phyloP scores from a whole-genome alignment of 2,888 invertebrate genomes.

The Callimorpha dominula region DNA sequence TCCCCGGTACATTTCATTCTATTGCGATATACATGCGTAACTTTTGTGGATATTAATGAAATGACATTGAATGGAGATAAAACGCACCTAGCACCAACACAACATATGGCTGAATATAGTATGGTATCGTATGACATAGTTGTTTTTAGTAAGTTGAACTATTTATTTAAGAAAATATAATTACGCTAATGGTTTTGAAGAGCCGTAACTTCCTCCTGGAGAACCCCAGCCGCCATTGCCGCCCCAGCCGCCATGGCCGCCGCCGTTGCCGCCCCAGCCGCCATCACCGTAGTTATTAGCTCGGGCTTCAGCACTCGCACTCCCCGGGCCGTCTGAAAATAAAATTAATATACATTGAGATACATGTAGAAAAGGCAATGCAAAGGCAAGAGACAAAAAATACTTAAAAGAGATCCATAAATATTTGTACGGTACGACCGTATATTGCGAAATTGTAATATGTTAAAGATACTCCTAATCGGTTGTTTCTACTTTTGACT shows the following conservation, averaged over 20 bases:
- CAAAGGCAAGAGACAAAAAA: background rate
- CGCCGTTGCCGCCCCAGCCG: slow-evolving; percentile 55
- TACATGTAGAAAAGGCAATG: too few relatives aligned
- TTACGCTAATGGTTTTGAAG: slow-evolving; percentile 60
- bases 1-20: background rate
- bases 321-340: slow-evolving; percentile 60
- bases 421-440: too few relatives aligned
- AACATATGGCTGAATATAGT: background rate
- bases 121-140: too few relatives aligned
- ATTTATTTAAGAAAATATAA: background rate
- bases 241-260: slow-evolving; percentile 26
- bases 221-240: slow-evolving; percentile 57
- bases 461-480: too few relatives aligned
- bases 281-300: slow-evolving; percentile 50
- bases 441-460: too few relatives aligned
- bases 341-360: background rate
- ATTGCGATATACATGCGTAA: background rate
- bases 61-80: background rate
- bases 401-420: background rate
- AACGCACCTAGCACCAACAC: background rate
- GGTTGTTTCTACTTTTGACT: too few relatives aligned
- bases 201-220: slow-evolving; percentile 57
- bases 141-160: background rate
- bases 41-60: background rate
- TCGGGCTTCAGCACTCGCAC: slow-evolving; percentile 51